Percentiles rank a stretch among this genome's conserved stretches.
Conservation (phyloP, 2,888 invertebrate genomes). For the Cantharis nigra region DNA sequence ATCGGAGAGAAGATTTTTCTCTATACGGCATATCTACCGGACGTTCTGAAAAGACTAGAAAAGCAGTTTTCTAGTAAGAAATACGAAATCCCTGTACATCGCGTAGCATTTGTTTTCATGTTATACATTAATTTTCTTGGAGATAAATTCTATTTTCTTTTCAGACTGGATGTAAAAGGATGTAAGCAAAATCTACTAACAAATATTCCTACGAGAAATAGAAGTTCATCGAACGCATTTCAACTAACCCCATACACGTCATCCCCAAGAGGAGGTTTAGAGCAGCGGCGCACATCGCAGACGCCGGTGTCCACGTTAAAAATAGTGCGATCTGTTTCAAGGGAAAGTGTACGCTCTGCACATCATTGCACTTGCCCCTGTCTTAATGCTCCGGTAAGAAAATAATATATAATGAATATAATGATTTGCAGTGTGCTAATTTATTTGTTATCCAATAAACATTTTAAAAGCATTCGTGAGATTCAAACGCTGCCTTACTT, state of each 20-base stretch:
- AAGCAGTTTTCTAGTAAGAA: background rate
- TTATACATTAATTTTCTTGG: background rate
- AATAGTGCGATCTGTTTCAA: slow-evolving; percentile 83
- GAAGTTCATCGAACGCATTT: slow-evolving; percentile 68
- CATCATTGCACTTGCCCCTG: slow-evolving; percentile 69
- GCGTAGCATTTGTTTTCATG: background rate
- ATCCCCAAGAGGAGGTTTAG: slow-evolving; percentile 62
- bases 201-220: slow-evolving; percentile 57
- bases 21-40: background rate
- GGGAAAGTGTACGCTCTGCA: slow-evolving; percentile 78
- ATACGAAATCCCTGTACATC: background rate
- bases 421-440: background rate
- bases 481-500: background rate
- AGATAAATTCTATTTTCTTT: slow-evolving; percentile 23
- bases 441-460: background rate
- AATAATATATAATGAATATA: background rate
- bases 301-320: slow-evolving; percentile 75
- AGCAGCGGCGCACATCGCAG: slow-evolving; percentile 79
- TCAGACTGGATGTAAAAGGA: slow-evolving; percentile 55
- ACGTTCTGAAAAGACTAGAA: background rate
- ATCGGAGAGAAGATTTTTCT: background rate
- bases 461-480: background rate
- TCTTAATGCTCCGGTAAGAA: slow-evolving; percentile 55
- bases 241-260: slow-evolving; percentile 70
- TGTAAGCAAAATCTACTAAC: slow-evolving; percentile 56